phyloP scores from a whole-genome alignment of 2,113 vertebrate genomes.

The Larimichthys polyactis region DNA sequence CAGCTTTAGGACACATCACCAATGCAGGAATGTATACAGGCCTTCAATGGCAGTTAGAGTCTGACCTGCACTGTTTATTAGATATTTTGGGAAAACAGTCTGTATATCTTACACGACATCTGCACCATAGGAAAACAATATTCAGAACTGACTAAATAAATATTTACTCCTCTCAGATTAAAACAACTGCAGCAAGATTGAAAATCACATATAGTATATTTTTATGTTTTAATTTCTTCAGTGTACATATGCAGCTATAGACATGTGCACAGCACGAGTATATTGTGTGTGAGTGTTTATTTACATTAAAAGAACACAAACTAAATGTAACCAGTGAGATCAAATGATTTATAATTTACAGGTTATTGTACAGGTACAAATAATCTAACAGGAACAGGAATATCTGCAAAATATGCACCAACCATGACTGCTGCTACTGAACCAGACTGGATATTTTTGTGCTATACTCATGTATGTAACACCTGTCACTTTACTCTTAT shows the following conservation, averaged over 20 bases:
- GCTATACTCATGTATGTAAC: background rate
- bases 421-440: no score
- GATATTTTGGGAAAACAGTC: background rate
- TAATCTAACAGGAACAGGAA: no score
- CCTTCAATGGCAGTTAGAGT: background rate
- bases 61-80: background rate
- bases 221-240: no score
- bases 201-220: background rate
- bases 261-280: no score
- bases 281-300: no score
- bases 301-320: no score
- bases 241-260: no score
- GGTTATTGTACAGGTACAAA: no score
- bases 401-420: no score
- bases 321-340: no score
- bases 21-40: background rate
- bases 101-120: background rate
- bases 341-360: no score
- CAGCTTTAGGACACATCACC: background rate
- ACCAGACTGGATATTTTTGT: background rate
- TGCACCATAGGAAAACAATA: background rate
- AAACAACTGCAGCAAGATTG: background rate
- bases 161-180: background rate
- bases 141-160: background rate
- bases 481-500: no score